Percentiles rank a stretch among this genome's conserved stretches.
Evolutionary conservation across 2,113 vertebrate species (phyloP).

Genomic region (Cyanocitta stelleri): DNA sequence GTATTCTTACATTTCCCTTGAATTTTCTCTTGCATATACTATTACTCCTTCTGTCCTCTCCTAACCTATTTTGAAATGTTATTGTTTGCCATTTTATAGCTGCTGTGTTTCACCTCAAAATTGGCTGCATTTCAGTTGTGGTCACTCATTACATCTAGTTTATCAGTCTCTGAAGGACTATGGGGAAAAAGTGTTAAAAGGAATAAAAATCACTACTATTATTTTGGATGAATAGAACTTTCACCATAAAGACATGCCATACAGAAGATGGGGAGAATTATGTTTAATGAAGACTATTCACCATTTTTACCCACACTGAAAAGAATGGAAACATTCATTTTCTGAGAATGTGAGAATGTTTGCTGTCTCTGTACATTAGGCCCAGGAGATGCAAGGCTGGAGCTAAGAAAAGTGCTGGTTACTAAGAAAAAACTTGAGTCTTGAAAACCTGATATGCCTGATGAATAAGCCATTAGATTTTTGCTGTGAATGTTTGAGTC

Average conservation of each 20-base stretch:
- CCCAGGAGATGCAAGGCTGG: background rate
- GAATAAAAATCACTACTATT: background rate
- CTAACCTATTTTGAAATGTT: slow-evolving; percentile 9
- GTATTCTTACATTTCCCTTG: background rate
- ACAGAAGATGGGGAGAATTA: background rate
- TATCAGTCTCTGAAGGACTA: background rate
- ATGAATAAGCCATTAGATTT: slow-evolving; percentile 21
- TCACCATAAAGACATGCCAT: background rate
- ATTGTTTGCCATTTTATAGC: background rate
- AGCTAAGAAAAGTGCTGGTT: background rate
- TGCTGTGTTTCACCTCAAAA: background rate
- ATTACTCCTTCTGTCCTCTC: background rate
- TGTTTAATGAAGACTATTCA: background rate
- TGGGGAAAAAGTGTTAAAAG: background rate
- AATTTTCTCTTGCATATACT: background rate
- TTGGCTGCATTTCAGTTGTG: background rate
- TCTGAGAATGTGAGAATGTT: background rate
- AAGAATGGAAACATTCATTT: background rate
- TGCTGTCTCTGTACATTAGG: background rate
- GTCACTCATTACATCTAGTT: background rate
- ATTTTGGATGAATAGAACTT: background rate
- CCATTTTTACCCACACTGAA: background rate
- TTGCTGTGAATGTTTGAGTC: background rate
- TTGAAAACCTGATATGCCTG: background rate
- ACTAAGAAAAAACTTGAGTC: background rate